Evolutionary conservation across 92 coral and sea anemone species (phyloP).

Genomic region (Parazoanthus darwini): DNA sequence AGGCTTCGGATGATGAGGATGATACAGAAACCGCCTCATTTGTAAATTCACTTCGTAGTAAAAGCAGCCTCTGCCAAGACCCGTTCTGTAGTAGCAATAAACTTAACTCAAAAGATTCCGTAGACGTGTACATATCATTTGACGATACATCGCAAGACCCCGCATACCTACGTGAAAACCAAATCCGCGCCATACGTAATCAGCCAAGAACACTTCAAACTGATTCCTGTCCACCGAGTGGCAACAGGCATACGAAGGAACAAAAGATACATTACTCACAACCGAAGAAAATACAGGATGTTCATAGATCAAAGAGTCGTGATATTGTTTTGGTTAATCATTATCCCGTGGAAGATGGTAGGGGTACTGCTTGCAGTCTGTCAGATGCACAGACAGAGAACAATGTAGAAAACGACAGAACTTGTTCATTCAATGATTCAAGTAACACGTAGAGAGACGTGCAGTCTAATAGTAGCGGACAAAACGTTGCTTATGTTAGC

Average conservation of each 20-base stretch:
- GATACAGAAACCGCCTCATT: constrained; percentile 8
- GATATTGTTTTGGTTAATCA: constrained; percentile 36
- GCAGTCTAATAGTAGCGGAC: neutral
- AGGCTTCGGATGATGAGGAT: constrained; percentile 39
- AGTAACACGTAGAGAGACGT: neutral
- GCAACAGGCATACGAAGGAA: neutral
- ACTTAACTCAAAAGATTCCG: constrained; percentile 9
- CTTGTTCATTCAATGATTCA: neutral
- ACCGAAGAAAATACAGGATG: neutral
- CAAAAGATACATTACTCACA: neutral
- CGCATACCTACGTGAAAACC: neutral
- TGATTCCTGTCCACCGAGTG: neutral
- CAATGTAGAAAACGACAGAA: neutral
- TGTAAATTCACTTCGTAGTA: constrained; percentile 14
- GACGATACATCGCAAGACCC: constrained; percentile 22
- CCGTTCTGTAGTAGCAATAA: neutral
- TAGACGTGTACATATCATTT: constrained; percentile 7
- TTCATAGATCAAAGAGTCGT: neutral
- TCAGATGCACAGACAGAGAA: neutral
- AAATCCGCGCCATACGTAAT: neutral
- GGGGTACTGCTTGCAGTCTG: constrained; percentile 1
- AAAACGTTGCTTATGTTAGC: constrained; percentile 5
- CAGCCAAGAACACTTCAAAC: neutral
- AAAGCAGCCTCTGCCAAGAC: neutral
- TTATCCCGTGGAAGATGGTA: neutral